Percentiles rank a stretch among this genome's conserved stretches.
These are phyloP conservation scores for Harpegnathos saltator DNA, from an alignment of 1,140 invertebrate genomes.

Conservation along the genomic window DNA sequence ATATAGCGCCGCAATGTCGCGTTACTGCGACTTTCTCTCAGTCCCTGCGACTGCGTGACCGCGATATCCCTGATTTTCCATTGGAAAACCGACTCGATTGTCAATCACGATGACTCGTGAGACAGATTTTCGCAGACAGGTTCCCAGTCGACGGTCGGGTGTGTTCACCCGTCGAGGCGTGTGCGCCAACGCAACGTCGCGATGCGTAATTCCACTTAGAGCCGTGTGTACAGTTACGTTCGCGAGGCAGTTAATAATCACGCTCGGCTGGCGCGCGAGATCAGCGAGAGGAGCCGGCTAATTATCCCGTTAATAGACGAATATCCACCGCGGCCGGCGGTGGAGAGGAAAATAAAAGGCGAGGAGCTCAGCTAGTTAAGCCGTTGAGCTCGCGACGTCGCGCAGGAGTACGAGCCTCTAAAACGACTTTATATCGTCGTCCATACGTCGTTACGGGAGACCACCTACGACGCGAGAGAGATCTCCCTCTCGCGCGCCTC, in stretches of 20 bases:
- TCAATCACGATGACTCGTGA: too few relatives aligned
- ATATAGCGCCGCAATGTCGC: not conserved
- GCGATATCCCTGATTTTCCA: too few relatives aligned
- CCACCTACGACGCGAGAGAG: slow-evolving; percentile 61
- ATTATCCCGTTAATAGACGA: slow-evolving; percentile 60
- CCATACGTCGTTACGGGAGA: slow-evolving; percentile 53
- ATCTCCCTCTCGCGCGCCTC: not conserved
- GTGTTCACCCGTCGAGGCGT: not conserved
- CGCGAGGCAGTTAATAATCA: slow-evolving; percentile 31
- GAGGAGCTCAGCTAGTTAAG: slow-evolving; percentile 26
- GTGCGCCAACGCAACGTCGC: slow-evolving; percentile 7
- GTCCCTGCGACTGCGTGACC: not conserved
- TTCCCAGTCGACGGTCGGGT: not conserved
- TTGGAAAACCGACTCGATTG: too few relatives aligned
- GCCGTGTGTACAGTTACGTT: slow-evolving; percentile 24
- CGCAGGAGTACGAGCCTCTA: slow-evolving; percentile 16
- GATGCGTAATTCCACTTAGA: slow-evolving; percentile 19
- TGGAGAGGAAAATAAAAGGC: slow-evolving; percentile 32
- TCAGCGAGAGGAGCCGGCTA: slow-evolving; percentile 42
- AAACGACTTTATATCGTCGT: slow-evolving; percentile 39
- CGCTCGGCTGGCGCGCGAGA: not conserved
- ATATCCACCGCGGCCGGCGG: slow-evolving; percentile 15
- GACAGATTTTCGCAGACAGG: not conserved
- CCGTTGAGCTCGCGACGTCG: slow-evolving; percentile 20
- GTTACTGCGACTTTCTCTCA: not conserved